Evolutionary conservation across 2,888 invertebrate species (phyloP).

Genomic region (Acanthacorydalis orientalis): DNA sequence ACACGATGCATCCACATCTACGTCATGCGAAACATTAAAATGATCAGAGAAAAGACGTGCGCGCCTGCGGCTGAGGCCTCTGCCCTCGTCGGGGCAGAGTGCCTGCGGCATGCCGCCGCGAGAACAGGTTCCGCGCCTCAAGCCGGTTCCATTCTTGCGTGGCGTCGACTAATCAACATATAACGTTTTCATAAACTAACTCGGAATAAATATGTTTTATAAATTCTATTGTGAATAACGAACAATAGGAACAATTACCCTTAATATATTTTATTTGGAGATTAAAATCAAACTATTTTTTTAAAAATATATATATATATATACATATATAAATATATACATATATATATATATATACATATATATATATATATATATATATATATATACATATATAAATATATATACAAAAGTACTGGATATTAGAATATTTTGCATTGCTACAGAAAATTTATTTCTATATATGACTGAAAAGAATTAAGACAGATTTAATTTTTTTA

Average conservation of each 20-base stretch:
- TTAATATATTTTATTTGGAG: not conserved
- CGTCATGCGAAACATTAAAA: too few species aligned
- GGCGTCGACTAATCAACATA: not conserved
- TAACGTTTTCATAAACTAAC: not conserved
- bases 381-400: too few species aligned
- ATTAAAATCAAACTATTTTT: not conserved
- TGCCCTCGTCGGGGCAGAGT: not conserved
- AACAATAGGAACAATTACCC: not conserved
- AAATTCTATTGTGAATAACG: not conserved
- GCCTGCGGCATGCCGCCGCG: too few species aligned
- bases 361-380: slow-evolving; percentile 7
- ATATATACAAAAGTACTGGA: too few species aligned
- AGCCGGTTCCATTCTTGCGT: not conserved
- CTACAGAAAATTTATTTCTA: too few species aligned
- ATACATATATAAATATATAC: slow-evolving; percentile 3
- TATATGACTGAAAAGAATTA: too few species aligned
- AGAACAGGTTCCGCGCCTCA: not conserved
- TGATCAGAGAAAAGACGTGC: not conserved
- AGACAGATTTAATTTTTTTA: too few species aligned
- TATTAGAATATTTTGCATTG: too few species aligned
- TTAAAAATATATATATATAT: slow-evolving; percentile 4
- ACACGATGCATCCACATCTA: too few species aligned
- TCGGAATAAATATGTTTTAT: not conserved
- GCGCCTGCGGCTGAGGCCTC: not conserved
- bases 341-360: slow-evolving; percentile 1